These are phyloP conservation scores for Meleagris gallopavo DNA, from an alignment of 2,113 vertebrate species.

Conservation along the genomic window DNA sequence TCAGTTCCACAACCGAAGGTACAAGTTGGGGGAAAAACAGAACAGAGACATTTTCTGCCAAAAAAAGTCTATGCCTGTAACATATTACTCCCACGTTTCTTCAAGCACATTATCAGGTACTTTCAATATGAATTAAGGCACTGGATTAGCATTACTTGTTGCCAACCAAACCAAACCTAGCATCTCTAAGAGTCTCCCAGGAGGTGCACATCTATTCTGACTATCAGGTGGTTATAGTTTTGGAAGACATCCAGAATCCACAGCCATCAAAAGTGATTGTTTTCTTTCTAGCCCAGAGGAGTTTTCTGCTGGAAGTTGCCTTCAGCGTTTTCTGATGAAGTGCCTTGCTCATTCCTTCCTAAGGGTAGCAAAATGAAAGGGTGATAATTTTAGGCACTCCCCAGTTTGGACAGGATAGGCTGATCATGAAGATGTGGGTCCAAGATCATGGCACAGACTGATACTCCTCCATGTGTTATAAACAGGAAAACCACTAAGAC, in stretches of 20 bases:
- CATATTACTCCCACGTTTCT: background rate
- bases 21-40: accelerated
- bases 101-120: background rate
- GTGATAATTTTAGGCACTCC: constrained; percentile 33
- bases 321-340: constrained; percentile 7
- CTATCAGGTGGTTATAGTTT: background rate
- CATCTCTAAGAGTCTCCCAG: background rate
- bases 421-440: background rate
- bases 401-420: background rate
- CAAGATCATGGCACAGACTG: background rate
- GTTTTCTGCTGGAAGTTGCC: background rate
- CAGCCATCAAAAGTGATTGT: constrained; percentile 12
- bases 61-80: background rate
- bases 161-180: background rate
- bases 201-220: background rate
- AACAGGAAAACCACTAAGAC: constrained; percentile 59
- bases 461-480: constrained; percentile 38
- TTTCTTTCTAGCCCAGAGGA: background rate
- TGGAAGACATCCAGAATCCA: constrained; percentile 13
- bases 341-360: constrained; percentile 3
- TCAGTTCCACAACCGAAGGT: background rate
- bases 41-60: background rate
- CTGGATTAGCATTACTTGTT: background rate
- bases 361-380: background rate
- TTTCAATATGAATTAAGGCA: background rate